A percentile compares a stretch with the other conserved stretches of the same genome.
These are phyloP conservation scores for Teinopalpus imperialis DNA, from an alignment of 2,888 invertebrate species.

Conservation along the genomic window DNA sequence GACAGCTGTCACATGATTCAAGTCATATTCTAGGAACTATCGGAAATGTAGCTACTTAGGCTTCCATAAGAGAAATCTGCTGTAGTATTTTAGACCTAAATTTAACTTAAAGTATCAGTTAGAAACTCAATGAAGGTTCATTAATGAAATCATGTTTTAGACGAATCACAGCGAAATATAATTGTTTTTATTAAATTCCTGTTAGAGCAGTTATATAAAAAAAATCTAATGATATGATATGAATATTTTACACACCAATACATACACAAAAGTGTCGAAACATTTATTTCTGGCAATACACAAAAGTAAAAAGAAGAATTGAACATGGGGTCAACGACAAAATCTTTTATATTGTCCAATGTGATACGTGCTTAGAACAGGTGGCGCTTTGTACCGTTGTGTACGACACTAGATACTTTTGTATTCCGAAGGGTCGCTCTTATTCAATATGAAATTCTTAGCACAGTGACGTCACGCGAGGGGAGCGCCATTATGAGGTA, in stretches of 20 bases:
- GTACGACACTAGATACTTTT: slow-evolving; percentile 44
- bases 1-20: too few species aligned
- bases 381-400: slow-evolving; percentile 36
- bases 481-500: slow-evolving; percentile 58
- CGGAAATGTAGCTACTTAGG: too few species aligned
- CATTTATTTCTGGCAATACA: slow-evolving; percentile 1
- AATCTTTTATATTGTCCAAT: slow-evolving; percentile 8
- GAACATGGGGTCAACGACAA: slow-evolving; percentile 11
- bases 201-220: too few species aligned
- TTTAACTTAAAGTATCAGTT: too few species aligned
- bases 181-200: too few species aligned
- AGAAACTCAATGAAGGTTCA: too few species aligned
- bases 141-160: too few species aligned
- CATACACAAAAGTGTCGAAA: slow-evolving; percentile 3
- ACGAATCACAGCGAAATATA: too few species aligned
- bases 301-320: background rate
- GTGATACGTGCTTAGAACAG: slow-evolving; percentile 29
- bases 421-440: slow-evolving; percentile 45
- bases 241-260: slow-evolving; percentile 6
- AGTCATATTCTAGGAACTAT: too few species aligned
- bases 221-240: too few species aligned
- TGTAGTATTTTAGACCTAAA: too few species aligned
- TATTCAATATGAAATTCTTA: slow-evolving; percentile 46
- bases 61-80: too few species aligned
- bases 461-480: slow-evolving; percentile 50